Evolutionary conservation across 92 coral and sea anemone genomes (phyloP).

Genomic region (Pocillopora meandrina): DNA sequence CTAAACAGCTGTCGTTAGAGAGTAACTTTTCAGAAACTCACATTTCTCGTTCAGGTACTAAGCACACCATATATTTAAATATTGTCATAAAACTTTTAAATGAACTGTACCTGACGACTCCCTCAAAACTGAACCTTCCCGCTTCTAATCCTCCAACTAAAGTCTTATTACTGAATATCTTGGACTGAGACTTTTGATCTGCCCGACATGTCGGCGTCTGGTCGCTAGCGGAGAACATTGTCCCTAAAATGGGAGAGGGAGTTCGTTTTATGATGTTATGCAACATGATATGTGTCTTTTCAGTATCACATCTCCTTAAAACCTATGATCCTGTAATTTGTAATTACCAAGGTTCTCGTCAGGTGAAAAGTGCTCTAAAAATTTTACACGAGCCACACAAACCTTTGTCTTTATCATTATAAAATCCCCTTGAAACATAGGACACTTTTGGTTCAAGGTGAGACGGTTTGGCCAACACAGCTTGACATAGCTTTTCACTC

Average conservation of each 20-base stretch:
- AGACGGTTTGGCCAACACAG: conserved; percentile 86
- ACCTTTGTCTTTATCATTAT: conserved; percentile 62
- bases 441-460: conserved; percentile 75
- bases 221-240: conserved; percentile 47
- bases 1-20: too few relatives aligned
- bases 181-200: conserved; percentile 55
- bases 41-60: not conserved
- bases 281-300: not conserved
- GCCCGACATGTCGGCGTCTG: conserved; percentile 68
- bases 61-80: not conserved
- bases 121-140: conserved; percentile 89
- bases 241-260: conserved; percentile 11
- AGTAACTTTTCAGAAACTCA: not conserved
- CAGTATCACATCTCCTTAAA: not conserved
- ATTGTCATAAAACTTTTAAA: not conserved
- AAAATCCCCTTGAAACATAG: conserved; percentile 71
- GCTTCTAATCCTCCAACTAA: conserved; percentile 95
- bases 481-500: conserved; percentile 83
- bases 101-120: conserved; percentile 78
- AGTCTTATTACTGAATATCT: conserved; percentile 81
- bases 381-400: not conserved
- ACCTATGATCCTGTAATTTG: too few relatives aligned
- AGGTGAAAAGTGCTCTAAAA: too few relatives aligned
- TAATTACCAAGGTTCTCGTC: not conserved
- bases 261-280: not conserved